These are phyloP conservation scores for Fragum sueziense DNA, from an alignment of 2,888 invertebrate genomes.

Conservation along the genomic window DNA sequence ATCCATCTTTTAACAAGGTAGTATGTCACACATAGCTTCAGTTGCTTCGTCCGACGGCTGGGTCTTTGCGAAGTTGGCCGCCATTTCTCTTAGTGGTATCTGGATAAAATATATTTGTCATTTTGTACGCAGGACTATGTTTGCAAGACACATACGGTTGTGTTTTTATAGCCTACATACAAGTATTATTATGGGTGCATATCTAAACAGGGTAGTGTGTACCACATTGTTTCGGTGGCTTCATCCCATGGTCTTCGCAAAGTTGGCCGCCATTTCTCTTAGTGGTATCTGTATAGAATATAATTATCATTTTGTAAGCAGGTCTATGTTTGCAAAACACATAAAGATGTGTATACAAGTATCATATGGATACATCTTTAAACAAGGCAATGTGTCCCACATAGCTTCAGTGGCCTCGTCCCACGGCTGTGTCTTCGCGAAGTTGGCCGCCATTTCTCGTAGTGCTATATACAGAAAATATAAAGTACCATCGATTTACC, in stretches of 20 bases:
- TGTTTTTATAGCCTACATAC: slow-evolving; percentile 43
- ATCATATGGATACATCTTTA: slow-evolving; percentile 44
- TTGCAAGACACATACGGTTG: no score
- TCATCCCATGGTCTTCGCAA: slow-evolving; percentile 38
- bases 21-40: slow-evolving; percentile 32
- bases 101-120: slow-evolving; percentile 18
- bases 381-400: slow-evolving; percentile 35
- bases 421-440: slow-evolving; percentile 36
- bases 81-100: slow-evolving; percentile 39
- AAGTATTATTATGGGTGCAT: slow-evolving; percentile 42
- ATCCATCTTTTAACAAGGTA: slow-evolving; percentile 40
- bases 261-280: slow-evolving; percentile 32
- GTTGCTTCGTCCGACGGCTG: slow-evolving; percentile 37
- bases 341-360: slow-evolving; percentile 45
- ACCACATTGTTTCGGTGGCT: slow-evolving; percentile 22
- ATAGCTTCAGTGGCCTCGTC: slow-evolving; percentile 35
- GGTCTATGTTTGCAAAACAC: slow-evolving; percentile 16
- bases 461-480: slow-evolving; percentile 32
- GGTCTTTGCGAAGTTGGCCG: slow-evolving; percentile 32
- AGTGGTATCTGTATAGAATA: slow-evolving; percentile 44
- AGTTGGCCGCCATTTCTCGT: slow-evolving; percentile 34
- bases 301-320: no score
- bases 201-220: slow-evolving; percentile 33
- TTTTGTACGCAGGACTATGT: no score
- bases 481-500: no score